phyloP scores from a whole-genome alignment of 2,113 vertebrate genomes.

The Pavo muticus region DNA sequence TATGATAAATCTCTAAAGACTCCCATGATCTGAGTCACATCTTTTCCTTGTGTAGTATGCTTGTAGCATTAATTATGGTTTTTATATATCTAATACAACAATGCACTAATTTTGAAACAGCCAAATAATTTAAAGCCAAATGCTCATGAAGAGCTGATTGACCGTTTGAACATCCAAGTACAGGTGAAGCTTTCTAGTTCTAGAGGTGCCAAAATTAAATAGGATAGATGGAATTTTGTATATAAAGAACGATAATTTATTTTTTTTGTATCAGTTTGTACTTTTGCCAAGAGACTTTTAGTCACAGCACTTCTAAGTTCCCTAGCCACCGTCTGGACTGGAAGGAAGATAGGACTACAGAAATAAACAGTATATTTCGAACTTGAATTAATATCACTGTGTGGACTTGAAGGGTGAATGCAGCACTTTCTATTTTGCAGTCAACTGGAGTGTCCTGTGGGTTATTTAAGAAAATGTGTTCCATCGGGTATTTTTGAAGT shows the following conservation, averaged over 20 bases:
- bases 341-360: background rate
- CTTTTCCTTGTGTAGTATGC: background rate
- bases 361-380: background rate
- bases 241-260: background rate
- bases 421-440: background rate
- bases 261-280: background rate
- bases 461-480: background rate
- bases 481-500: background rate
- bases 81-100: background rate
- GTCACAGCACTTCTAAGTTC: background rate
- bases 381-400: background rate
- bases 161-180: background rate
- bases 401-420: background rate
- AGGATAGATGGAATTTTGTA: background rate
- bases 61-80: constrained; percentile 14
- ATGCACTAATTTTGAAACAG: constrained; percentile 4
- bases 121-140: background rate
- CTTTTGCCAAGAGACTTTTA: background rate
- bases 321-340: background rate
- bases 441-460: background rate
- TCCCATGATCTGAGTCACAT: background rate
- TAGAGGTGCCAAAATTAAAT: background rate
- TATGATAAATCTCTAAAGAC: constrained; percentile 37
- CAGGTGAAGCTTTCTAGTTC: background rate
- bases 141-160: background rate